A percentile compares a stretch with the other conserved stretches of the same genome.
phyloP scores from a whole-genome alignment of 2,113 vertebrate species.

The Geococcyx californianus region DNA sequence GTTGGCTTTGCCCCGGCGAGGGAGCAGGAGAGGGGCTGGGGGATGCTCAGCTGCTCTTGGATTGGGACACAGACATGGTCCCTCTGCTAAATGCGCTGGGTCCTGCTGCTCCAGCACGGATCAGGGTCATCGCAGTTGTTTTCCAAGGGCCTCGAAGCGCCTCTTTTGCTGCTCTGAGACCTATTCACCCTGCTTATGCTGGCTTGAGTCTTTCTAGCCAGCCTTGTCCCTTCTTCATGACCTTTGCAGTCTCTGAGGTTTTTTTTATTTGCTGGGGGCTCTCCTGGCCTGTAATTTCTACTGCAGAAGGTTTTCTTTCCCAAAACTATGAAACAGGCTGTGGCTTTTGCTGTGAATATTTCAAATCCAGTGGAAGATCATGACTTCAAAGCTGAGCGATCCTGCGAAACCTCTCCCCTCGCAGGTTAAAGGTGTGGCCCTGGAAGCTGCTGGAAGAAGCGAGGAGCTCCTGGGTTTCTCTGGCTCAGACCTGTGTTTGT shows the following conservation, averaged over 20 bases:
- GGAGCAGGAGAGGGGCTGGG: no score
- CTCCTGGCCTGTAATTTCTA: not conserved
- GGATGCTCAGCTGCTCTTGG: not conserved
- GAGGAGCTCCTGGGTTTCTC: no score
- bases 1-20: no score
- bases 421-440: no score
- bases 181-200: fast-evolving
- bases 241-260: no score
- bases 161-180: not conserved
- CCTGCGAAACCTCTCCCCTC: no score
- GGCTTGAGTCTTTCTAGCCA: not conserved
- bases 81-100: not conserved
- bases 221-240: no score
- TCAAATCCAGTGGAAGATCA: not conserved
- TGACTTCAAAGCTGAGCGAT: not conserved
- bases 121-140: fast-evolving
- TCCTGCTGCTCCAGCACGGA: not conserved
- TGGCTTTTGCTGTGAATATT: not conserved
- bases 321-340: not conserved
- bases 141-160: not conserved
- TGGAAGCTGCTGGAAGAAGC: not conserved
- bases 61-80: not conserved
- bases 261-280: not conserved
- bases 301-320: not conserved
- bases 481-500: not conserved